These are phyloP conservation scores for Danaus plexippus DNA, from an alignment of 1,140 invertebrate genomes.

Conservation along the genomic window DNA sequence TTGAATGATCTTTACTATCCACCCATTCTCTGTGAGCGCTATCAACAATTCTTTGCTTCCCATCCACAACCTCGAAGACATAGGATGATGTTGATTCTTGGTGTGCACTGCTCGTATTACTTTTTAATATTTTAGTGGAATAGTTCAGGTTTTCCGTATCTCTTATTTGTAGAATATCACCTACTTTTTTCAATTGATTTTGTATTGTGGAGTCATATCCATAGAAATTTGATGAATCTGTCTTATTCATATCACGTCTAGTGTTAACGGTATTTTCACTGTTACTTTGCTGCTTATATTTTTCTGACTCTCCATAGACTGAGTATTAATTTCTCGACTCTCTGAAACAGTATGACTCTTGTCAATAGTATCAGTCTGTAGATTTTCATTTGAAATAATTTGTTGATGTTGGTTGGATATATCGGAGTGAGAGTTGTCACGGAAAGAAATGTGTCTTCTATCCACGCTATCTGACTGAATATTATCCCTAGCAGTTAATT, in stretches of 20 bases:
- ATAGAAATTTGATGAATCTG: slow-evolving; percentile 64
- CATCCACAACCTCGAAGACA: slow-evolving; percentile 73
- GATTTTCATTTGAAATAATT: slow-evolving; percentile 11
- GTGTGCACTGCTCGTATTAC: slow-evolving; percentile 62
- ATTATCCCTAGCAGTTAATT: slow-evolving; percentile 24
- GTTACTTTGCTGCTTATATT: slow-evolving; percentile 17
- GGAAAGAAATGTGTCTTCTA: no score
- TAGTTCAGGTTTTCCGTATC: slow-evolving; percentile 54
- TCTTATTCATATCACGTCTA: slow-evolving; percentile 43
- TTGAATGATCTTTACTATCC: slow-evolving; percentile 65
- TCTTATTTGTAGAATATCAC: slow-evolving; percentile 52
- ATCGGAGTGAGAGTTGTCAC: background rate
- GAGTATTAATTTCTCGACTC: no score
- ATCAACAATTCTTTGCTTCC: slow-evolving; percentile 72
- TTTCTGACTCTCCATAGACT: slow-evolving; percentile 14
- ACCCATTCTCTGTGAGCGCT: slow-evolving; percentile 72
- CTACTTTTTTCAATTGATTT: slow-evolving; percentile 57
- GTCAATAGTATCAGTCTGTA: slow-evolving; percentile 19
- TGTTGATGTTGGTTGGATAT: slow-evolving; percentile 7
- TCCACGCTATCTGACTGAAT: slow-evolving; percentile 1
- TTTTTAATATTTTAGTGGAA: slow-evolving; percentile 62
- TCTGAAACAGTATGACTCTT: no score
- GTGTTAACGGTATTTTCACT: slow-evolving; percentile 21
- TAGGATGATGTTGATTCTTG: slow-evolving; percentile 72
- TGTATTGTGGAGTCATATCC: slow-evolving; percentile 58